phyloP scores from a whole-genome alignment of 2,888 invertebrate genomes.

The Eurytoma californica region DNA sequence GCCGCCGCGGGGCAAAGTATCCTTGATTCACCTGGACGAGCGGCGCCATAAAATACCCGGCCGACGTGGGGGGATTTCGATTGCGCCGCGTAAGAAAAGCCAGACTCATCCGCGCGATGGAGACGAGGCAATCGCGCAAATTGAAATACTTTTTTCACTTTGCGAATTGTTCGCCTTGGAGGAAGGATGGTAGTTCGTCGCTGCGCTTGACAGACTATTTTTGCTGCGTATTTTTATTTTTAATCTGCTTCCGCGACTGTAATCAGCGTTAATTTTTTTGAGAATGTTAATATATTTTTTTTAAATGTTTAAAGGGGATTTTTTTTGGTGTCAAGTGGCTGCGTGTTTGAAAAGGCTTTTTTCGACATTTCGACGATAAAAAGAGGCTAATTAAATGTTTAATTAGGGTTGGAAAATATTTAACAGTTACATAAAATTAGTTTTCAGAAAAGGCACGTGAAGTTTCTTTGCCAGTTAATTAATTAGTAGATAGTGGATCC shows the following conservation, averaged over 20 bases:
- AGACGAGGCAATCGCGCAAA: conserved; percentile 48
- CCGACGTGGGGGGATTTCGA: background rate
- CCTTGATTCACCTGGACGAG: too few relatives aligned
- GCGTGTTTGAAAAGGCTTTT: background rate
- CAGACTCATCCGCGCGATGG: conserved; percentile 38
- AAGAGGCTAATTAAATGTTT: conserved; percentile 30
- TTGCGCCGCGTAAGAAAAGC: conserved; percentile 41
- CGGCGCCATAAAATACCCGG: background rate
- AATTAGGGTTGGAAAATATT: conserved; percentile 31
- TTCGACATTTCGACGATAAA: background rate
- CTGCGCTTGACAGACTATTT: too few relatives aligned
- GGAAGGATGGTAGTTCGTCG: background rate
- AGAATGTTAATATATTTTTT: background rate
- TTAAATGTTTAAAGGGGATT: background rate
- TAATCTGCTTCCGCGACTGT: conserved; percentile 29
- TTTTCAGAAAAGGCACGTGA: conserved; percentile 29
- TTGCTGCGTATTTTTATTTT: conserved; percentile 18
- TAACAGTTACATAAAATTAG: conserved; percentile 28
- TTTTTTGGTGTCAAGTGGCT: too few relatives aligned
- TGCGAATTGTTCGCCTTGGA: conserved; percentile 42
- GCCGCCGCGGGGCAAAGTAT: background rate
- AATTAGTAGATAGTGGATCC: conserved; percentile 51
- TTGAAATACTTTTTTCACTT: conserved; percentile 54
- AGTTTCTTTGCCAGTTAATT: conserved; percentile 47
- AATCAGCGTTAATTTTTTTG: too few relatives aligned